Evolutionary conservation across 2,113 vertebrate genomes (phyloP), one percentile per base, ranked within the genome.

Genomic region (Tinamus guttatus): DNA sequence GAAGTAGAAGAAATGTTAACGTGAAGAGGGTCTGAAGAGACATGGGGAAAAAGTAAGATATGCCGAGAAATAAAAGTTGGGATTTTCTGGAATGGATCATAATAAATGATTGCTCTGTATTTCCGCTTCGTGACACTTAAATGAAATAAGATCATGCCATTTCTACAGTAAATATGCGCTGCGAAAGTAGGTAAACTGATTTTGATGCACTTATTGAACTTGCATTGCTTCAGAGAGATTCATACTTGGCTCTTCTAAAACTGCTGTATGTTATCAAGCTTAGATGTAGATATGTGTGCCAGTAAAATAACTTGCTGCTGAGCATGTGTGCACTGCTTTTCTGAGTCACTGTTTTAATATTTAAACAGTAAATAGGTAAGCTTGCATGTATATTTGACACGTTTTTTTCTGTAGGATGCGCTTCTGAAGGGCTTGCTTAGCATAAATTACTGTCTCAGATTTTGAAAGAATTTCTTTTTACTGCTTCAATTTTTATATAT

Each of bases 181-280:
- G 84, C 96, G 94, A 96, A 98, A 98, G 97, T 96, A 98, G 98
- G 98, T 98, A 98, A 96, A 96, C 89, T 96, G 94, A 95, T 98
- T 97, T 98, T 98, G 79, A 95, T 97, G 95, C 90, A 62, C 58
- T 96, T 96, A 85, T 21, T 96, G 92, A 87, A 92, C 80, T 94
- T 96, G 71, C 21, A 59, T 85, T 95, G 65, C 52, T 97, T 97
- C 90, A 2, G n/a, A 84, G 69, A 94, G 90, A 95, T 96, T 77
- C 28, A 63, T 81, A 64, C 54, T 92, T 78, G 75, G 78, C 28
- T 77, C n/a, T 93, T 90, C 92, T 89, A 93, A 74, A 93, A 93
- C 88, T 60, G 77, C 73, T 95, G 51, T 89, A 22, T 87, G 71
- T 64, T 81, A 78, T 78, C 78, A 93, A 74, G 56, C 67, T 91